Conservation (phyloP, 2,888 invertebrate species). For the Cephus rjabovi region DNA sequence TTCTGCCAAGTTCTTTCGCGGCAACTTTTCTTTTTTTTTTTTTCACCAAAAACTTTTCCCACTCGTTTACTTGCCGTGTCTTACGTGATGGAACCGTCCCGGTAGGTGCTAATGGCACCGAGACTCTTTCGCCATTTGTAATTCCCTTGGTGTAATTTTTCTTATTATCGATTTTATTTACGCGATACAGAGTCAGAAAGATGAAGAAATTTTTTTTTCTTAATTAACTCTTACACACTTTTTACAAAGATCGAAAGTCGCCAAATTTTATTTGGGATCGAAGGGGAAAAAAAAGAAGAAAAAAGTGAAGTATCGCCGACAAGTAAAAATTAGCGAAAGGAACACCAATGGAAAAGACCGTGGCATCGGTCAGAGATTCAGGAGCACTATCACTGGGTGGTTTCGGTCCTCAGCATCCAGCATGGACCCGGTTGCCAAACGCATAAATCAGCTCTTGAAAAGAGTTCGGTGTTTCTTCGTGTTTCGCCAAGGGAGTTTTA, state of each 20-base stretch:
- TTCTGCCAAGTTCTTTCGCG: background rate
- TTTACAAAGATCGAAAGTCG: background rate
- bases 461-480: constrained; percentile 36
- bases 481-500: constrained; percentile 32
- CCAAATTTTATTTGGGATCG: too few relatives aligned
- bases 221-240: background rate
- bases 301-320: background rate
- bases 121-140: background rate
- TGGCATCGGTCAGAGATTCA: constrained; percentile 22
- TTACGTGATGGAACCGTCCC: background rate
- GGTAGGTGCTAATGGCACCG: background rate
- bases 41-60: background rate
- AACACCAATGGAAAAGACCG: background rate
- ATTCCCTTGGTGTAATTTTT: background rate
- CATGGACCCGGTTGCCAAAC: constrained; percentile 32
- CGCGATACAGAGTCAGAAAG: background rate
- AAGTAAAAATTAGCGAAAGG: background rate
- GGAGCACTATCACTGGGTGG: background rate
- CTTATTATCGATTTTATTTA: background rate
- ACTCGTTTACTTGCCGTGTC: background rate
- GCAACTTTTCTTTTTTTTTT: background rate
- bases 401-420: constrained; percentile 19
- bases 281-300: background rate
- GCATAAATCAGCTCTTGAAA: constrained; percentile 37
- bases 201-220: background rate